These are phyloP conservation scores for Tamandua tetradactyla DNA, from an alignment of 2,797 vertebrate species.

Conservation along the genomic window DNA sequence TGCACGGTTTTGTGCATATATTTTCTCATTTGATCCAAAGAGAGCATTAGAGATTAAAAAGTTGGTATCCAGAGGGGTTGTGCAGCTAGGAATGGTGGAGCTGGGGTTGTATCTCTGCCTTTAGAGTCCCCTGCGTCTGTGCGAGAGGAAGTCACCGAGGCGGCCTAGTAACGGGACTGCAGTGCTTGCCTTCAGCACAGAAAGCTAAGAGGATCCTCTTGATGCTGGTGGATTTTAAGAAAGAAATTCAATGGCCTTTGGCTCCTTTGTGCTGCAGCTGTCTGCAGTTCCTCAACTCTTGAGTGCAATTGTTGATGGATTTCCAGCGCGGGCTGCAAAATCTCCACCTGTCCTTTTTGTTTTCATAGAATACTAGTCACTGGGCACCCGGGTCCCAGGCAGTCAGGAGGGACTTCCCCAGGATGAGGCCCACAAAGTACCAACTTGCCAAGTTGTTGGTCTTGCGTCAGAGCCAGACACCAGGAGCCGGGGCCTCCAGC, in stretches of 20 bases:
- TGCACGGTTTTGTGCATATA: not conserved
- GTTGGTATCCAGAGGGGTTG: not conserved
- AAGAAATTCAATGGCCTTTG: not conserved
- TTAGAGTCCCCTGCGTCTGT: not conserved
- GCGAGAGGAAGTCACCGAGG: constrained; percentile 6
- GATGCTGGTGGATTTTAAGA: not conserved
- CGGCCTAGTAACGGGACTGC: not conserved
- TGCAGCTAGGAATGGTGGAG: not conserved
- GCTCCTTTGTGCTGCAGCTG: constrained; percentile 63
- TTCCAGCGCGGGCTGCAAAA: constrained; percentile 9
- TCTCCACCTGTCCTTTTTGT: constrained; percentile 69
- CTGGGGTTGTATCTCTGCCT: not conserved
- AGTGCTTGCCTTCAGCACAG: constrained; percentile 26
- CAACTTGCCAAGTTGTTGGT: not conserved
- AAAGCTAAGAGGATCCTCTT: not conserved
- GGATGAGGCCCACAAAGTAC: not conserved
- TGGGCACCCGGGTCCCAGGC: not conserved
- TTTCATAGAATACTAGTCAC: constrained; percentile 53
- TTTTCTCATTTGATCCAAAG: not conserved
- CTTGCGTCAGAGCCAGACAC: not conserved
- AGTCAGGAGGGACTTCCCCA: not conserved
- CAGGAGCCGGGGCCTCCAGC: not conserved
- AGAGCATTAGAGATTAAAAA: not conserved
- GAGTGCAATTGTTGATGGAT: constrained; percentile 61
- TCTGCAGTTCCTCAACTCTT: constrained; percentile 42